These are phyloP conservation scores for Zaprionus capensis DNA, from an alignment of 1,140 invertebrate genomes.

Conservation along the genomic window DNA sequence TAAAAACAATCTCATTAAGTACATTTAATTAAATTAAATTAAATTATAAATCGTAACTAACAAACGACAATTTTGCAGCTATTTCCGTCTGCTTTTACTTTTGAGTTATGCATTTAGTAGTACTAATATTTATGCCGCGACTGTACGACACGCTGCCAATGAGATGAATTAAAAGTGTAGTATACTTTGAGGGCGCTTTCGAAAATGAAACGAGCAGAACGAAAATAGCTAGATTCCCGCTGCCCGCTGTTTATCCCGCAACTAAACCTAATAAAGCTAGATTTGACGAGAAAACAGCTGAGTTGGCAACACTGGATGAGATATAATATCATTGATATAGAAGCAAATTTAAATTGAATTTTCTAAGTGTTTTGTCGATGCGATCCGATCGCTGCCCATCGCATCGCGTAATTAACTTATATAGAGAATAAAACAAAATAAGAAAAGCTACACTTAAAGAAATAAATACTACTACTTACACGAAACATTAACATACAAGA, in stretches of 20 bases:
- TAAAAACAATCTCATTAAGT: slow-evolving; percentile 79
- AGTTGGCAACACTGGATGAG: slow-evolving; percentile 1
- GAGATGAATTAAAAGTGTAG: slow-evolving; percentile 37
- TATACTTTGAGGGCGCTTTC: slow-evolving; percentile 54
- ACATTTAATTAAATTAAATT: slow-evolving; percentile 66
- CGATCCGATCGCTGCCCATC: slow-evolving; percentile 28
- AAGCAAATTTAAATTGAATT: slow-evolving; percentile 74
- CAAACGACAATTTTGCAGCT: slow-evolving; percentile 45
- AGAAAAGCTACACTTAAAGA: slow-evolving; percentile 38
- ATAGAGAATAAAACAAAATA: slow-evolving; percentile 49
- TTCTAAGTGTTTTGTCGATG: slow-evolving; percentile 78
- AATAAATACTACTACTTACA: slow-evolving; percentile 20
- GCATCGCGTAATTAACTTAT: slow-evolving; percentile 63
- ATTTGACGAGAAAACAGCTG: neutral
- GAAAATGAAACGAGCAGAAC: slow-evolving; percentile 5
- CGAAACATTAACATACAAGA: slow-evolving; percentile 49
- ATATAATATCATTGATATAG: slow-evolving; percentile 43
- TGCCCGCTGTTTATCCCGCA: too few relatives aligned
- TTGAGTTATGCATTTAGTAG: slow-evolving; percentile 60
- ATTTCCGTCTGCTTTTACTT: slow-evolving; percentile 63
- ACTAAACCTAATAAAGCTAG: slow-evolving; percentile 2
- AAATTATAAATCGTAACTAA: slow-evolving; percentile 38
- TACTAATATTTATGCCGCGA: slow-evolving; percentile 62
- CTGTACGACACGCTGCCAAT: slow-evolving; percentile 51
- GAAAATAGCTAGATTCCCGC: too few relatives aligned